Conservation (phyloP, 2,113 vertebrate species). For the Aramus guarauna region DNA sequence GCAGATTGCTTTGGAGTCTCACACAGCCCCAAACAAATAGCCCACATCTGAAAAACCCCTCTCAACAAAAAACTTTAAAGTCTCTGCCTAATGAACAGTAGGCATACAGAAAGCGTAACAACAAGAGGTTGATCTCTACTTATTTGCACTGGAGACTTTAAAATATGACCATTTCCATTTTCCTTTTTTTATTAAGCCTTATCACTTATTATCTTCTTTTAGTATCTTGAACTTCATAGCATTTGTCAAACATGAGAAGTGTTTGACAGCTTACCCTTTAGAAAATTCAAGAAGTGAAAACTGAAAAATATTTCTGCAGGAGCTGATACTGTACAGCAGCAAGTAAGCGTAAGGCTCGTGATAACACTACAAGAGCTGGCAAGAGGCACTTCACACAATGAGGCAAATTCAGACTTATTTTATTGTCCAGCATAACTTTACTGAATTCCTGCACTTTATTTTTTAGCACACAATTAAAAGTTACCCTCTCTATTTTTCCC, state of each 20-base stretch:
- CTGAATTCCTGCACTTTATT: not conserved
- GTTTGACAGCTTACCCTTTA: not conserved
- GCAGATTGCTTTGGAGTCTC: not conserved
- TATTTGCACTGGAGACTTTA: not conserved
- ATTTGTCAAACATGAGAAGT: not conserved
- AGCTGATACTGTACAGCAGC: not conserved
- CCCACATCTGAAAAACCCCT: not conserved
- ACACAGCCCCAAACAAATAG: not conserved
- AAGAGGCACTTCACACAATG: not conserved
- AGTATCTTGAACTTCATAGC: not conserved
- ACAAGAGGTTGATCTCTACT: not conserved
- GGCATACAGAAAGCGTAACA: not conserved
- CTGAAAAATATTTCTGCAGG: not conserved
- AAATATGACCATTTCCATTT: not conserved
- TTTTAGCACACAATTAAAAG: slow-evolving; percentile 9
- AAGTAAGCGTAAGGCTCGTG: not conserved
- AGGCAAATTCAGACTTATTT: not conserved
- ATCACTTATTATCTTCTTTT: not conserved
- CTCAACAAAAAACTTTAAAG: not conserved
- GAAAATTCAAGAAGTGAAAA: not conserved
- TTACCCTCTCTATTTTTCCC: not conserved
- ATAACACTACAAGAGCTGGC: not conserved
- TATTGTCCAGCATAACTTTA: not conserved
- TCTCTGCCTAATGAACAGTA: not conserved
- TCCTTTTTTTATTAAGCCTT: not conserved